phyloP scores from a whole-genome alignment of 1,140 invertebrate species.

The Diabrotica undecimpunctata region DNA sequence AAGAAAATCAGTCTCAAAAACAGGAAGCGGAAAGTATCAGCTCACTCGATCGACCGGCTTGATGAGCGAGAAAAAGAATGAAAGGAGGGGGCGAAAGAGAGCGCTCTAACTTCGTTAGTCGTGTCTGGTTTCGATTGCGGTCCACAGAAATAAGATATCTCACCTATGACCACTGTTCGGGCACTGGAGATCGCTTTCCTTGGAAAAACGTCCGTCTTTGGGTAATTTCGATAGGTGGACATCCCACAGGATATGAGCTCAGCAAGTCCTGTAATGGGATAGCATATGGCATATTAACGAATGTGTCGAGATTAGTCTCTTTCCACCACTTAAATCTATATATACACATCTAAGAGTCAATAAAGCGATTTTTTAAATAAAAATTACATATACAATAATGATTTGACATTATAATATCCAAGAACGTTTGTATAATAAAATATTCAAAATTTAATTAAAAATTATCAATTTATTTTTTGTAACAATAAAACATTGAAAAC shows the following conservation, averaged over 20 bases:
- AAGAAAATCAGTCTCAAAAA: too few relatives aligned
- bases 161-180: constrained; percentile 33
- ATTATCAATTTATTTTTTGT: too few relatives aligned
- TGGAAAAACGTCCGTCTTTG: constrained; percentile 19
- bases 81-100: background rate
- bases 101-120: constrained; percentile 33
- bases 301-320: background rate
- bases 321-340: too few relatives aligned
- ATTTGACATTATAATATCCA: too few relatives aligned
- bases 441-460: too few relatives aligned
- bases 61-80: constrained; percentile 22
- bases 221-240: constrained; percentile 12
- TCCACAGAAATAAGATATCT: constrained; percentile 35
- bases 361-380: too few relatives aligned
- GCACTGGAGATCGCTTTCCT: constrained; percentile 21
- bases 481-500: too few relatives aligned
- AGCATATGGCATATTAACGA: constrained; percentile 11
- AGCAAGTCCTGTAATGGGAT: constrained; percentile 16
- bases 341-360: too few relatives aligned
- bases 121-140: constrained; percentile 35
- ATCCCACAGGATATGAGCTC: constrained; percentile 32
- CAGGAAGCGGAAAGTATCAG: background rate
- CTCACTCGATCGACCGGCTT: constrained; percentile 13
- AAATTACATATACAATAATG: too few relatives aligned
- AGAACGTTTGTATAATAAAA: too few relatives aligned